phyloP scores from a whole-genome alignment of 92 coral and sea anemone species.

The Bergia puertoricense region DNA sequence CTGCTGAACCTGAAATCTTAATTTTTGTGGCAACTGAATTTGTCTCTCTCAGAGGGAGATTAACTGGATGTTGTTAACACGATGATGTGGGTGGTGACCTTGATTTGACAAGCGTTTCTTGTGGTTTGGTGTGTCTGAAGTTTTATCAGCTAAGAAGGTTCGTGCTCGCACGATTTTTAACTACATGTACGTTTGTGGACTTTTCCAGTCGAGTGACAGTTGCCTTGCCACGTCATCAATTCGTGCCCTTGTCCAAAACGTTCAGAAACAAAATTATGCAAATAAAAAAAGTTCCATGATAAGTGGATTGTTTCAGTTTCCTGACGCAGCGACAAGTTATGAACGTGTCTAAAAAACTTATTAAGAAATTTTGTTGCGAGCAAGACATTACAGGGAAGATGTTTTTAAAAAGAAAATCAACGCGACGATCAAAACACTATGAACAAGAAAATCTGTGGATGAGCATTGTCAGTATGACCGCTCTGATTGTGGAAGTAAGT shows the following conservation, averaged over 20 bases:
- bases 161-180: too few relatives aligned
- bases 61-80: background rate
- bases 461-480: background rate
- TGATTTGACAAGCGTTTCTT: background rate
- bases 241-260: background rate
- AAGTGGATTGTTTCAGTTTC: background rate
- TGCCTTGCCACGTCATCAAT: background rate
- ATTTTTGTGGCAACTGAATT: too few relatives aligned
- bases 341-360: background rate
- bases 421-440: background rate
- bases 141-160: too few relatives aligned
- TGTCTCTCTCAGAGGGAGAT: background rate
- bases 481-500: conserved; percentile 10
- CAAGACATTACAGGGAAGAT: background rate
- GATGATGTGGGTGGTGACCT: background rate
- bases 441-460: conserved; percentile 1
- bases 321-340: background rate
- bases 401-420: background rate
- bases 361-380: background rate
- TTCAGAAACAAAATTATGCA: background rate
- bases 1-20: background rate
- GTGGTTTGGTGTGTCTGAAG: background rate
- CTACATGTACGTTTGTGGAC: background rate
- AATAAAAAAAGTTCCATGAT: background rate
- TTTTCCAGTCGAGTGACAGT: background rate